A percentile compares a stretch with the other conserved stretches of the same genome.
Evolutionary conservation across 2,888 invertebrate genomes (phyloP).

Genomic region (Hydroisotoma schaefferi): DNA sequence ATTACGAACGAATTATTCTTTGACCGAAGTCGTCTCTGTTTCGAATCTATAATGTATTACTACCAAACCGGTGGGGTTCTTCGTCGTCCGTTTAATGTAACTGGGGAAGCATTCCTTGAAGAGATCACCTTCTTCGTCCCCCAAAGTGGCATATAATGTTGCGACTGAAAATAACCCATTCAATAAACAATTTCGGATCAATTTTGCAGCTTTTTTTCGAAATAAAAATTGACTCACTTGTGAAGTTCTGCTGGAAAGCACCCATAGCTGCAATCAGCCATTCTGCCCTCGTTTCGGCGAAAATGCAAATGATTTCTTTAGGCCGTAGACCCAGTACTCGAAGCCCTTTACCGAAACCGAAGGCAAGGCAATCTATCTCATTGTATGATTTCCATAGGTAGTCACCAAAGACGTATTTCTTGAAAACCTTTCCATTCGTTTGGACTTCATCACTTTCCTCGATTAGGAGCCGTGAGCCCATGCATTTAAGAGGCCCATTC

Average conservation of each 20-base stretch:
- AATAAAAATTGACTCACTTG: conserved; percentile 56
- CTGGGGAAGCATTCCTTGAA: conserved; percentile 35
- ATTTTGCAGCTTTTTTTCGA: too few species aligned
- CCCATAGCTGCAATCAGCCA: conserved; percentile 97
- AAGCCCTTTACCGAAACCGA: conserved; percentile 78
- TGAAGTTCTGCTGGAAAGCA: conserved; percentile 89
- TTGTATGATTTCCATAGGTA: conserved; percentile 83
- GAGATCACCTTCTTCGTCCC: conserved; percentile 40
- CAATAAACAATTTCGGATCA: too few species aligned
- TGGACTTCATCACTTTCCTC: conserved; percentile 92
- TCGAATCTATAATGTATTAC: conserved; percentile 41
- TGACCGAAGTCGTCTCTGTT: conserved; percentile 35
- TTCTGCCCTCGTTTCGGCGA: conserved; percentile 95
- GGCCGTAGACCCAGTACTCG: conserved; percentile 71
- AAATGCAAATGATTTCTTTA: conserved; percentile 76
- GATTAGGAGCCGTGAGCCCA: conserved; percentile 75
- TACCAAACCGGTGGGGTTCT: conserved; percentile 39
- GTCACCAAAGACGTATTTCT: conserved; percentile 70
- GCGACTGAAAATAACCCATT: too few species aligned
- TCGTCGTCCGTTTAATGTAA: conserved; percentile 21
- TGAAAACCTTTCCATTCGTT: conserved; percentile 88
- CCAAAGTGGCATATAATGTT: too few species aligned
- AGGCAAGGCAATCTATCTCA: conserved; percentile 66
- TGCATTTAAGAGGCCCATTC: conserved; percentile 68
- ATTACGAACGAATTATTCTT: conserved; percentile 41